Evolutionary conservation across 2,888 invertebrate species (phyloP).

Genomic region (Hydriomena furcata): DNA sequence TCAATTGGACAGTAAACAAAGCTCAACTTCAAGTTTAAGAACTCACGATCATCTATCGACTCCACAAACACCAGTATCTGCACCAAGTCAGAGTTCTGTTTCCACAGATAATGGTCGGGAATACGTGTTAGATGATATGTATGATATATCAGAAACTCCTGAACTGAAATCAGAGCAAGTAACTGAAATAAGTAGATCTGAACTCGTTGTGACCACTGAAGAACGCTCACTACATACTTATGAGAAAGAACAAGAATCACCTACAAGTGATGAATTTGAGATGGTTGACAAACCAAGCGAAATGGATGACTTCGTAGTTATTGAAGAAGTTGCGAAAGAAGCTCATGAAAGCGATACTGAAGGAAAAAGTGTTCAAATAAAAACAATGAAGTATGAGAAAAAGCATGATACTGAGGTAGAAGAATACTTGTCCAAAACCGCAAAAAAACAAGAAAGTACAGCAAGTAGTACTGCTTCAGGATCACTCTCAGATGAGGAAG

Average conservation of each 20-base stretch:
- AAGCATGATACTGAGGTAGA: conserved; percentile 88
- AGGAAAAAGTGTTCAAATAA: conserved; percentile 91
- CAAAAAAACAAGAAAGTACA: conserved; percentile 85
- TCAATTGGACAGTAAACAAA: conserved; percentile 79
- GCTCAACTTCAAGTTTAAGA: conserved; percentile 84
- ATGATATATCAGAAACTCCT: conserved; percentile 83
- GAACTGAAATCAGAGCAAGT: conserved; percentile 79
- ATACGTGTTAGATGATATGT: conserved; percentile 84
- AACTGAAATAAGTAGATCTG: conserved; percentile 78
- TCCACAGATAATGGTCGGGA: conserved; percentile 86
- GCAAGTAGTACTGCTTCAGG: conserved; percentile 79
- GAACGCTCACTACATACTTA: conserved; percentile 80
- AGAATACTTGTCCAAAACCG: conserved; percentile 87
- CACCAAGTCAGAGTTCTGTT: conserved; percentile 86
- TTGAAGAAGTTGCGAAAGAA: conserved; percentile 94
- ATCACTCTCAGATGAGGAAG: conserved; percentile 84
- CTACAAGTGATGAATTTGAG: conserved; percentile 93
- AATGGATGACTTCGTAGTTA: conserved; percentile 93
- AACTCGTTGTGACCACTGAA: conserved; percentile 84
- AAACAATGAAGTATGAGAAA: conserved; percentile 76
- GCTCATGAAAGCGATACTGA: conserved; percentile 92
- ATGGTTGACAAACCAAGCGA: conserved; percentile 93
- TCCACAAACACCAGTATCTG: conserved; percentile 84
- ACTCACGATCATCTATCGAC: conserved; percentile 79
- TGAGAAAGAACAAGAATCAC: conserved; percentile 87